phyloP scores from a whole-genome alignment of 2,888 invertebrate genomes.

The Seladonia tumulorum region DNA sequence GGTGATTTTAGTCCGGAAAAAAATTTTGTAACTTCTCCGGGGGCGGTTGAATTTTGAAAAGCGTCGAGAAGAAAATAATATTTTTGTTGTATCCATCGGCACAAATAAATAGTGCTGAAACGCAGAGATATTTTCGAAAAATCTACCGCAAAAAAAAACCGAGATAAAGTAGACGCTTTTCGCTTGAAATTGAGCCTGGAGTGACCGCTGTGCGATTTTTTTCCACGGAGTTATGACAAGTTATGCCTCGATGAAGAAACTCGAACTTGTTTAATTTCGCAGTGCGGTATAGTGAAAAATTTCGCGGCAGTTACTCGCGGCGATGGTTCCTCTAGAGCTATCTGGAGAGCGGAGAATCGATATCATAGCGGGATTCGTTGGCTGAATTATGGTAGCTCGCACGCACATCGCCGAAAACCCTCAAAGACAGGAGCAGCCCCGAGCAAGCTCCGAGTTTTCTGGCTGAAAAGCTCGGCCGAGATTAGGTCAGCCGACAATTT shows the following conservation, averaged over 20 bases:
- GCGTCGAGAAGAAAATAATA: too few relatives aligned
- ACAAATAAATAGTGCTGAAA: too few relatives aligned
- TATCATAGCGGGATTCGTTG: neutral
- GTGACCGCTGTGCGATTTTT: neutral
- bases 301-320: neutral
- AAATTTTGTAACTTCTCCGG: too few relatives aligned
- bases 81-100: too few relatives aligned
- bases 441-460: slow-evolving; percentile 60
- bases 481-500: slow-evolving; percentile 69
- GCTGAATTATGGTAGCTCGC: neutral
- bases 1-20: too few relatives aligned
- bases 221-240: neutral
- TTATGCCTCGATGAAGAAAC: neutral
- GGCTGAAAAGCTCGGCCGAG: slow-evolving; percentile 59
- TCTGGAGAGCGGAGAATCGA: neutral
- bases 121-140: too few relatives aligned
- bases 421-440: slow-evolving; percentile 57
- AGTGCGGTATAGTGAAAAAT: neutral
- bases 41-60: too few relatives aligned
- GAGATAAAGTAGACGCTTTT: too few relatives aligned
- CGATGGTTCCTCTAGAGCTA: neutral
- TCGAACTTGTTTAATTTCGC: neutral
- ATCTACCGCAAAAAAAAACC: too few relatives aligned
- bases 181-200: too few relatives aligned
- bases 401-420: neutral